Percentiles rank a stretch among this genome's conserved stretches.
These are phyloP conservation scores for Sceloporus undulatus DNA, from an alignment of 2,113 vertebrate genomes.

Conservation along the genomic window DNA sequence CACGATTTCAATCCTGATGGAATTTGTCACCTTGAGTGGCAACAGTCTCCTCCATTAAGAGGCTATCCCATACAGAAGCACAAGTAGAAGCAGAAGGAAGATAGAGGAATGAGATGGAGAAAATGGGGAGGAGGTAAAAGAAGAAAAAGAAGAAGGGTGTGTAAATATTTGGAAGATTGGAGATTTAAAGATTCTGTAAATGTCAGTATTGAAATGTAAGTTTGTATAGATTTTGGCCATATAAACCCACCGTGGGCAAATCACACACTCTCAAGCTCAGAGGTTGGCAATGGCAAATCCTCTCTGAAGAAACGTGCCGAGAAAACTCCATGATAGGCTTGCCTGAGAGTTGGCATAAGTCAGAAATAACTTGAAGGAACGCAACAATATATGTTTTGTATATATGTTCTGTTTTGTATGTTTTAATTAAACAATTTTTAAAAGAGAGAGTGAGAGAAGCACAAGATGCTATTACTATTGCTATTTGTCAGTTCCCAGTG, in stretches of 20 bases:
- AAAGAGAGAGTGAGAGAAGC: background rate
- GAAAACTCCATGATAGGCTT: too few relatives aligned
- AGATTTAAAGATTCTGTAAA: too few relatives aligned
- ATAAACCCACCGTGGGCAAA: background rate
- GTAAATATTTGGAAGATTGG: too few relatives aligned
- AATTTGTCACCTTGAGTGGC: background rate
- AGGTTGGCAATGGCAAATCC: too few relatives aligned
- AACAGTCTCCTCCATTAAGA: background rate
- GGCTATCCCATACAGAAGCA: background rate
- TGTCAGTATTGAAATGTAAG: too few relatives aligned
- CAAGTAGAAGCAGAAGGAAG: background rate
- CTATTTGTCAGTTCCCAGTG: background rate
- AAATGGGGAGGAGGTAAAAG: too few relatives aligned
- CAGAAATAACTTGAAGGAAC: too few relatives aligned
- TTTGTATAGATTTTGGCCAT: background rate
- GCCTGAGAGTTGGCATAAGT: too few relatives aligned
- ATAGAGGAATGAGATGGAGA: too few relatives aligned
- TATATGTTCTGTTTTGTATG: background rate
- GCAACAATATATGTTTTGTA: background rate
- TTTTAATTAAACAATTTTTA: background rate
- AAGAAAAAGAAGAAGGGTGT: too few relatives aligned
- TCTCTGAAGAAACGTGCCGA: too few relatives aligned
- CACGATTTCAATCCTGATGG: background rate
- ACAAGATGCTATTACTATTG: background rate
- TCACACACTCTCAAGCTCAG: too few relatives aligned